Evolutionary conservation across 1,140 invertebrate species (phyloP).

Genomic region (Aleiodes sp.): DNA sequence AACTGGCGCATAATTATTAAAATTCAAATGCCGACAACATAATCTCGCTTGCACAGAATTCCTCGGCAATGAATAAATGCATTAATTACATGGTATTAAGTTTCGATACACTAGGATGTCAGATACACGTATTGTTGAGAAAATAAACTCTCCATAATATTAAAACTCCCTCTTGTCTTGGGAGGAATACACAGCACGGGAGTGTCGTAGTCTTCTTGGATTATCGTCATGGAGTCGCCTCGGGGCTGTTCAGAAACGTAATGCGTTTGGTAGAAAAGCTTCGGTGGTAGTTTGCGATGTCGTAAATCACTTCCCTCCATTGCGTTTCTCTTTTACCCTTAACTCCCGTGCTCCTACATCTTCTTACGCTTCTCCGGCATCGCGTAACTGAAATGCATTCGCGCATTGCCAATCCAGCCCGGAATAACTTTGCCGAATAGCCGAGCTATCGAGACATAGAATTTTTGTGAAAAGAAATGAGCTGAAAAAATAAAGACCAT

Average conservation of each 20-base stretch:
- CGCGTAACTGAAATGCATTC: slow-evolving; percentile 13
- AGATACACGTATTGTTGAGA: background rate
- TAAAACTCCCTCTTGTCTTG: slow-evolving; percentile 1
- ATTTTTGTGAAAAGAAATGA: too few species aligned
- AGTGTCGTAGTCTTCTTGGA: background rate
- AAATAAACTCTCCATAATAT: background rate
- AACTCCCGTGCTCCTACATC: background rate
- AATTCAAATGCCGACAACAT: too few species aligned
- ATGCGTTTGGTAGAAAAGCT: slow-evolving; percentile 5
- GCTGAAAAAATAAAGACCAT: too few species aligned
- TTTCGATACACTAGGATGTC: too few species aligned
- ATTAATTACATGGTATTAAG: too few species aligned
- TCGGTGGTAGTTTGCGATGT: slow-evolving; percentile 7
- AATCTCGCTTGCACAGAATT: too few species aligned
- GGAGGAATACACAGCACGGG: background rate
- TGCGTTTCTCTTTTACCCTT: background rate
- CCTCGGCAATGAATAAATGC: too few species aligned
- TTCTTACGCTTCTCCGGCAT: background rate
- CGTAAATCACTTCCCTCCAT: slow-evolving; percentile 8
- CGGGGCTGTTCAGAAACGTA: background rate
- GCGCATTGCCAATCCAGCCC: background rate
- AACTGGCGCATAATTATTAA: too few species aligned
- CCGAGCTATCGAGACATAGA: background rate
- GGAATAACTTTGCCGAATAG: background rate
- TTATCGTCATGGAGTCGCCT: slow-evolving; percentile 13